phyloP scores from a whole-genome alignment of 2,888 invertebrate species.

The Julus scandinavius region DNA sequence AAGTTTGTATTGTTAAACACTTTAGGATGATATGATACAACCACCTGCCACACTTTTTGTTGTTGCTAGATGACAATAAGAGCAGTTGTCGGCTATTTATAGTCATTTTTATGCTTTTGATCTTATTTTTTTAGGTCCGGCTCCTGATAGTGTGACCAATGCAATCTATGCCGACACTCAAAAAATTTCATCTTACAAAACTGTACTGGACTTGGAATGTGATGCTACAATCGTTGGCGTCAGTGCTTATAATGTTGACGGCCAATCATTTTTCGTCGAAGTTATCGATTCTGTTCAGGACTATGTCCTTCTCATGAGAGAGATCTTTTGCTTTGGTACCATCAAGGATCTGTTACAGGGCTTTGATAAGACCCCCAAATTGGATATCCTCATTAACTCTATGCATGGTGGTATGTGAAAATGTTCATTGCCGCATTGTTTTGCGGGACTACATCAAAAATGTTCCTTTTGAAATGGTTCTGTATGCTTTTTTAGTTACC shows the following conservation, averaged over 20 bases:
- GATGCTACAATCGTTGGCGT: conserved; percentile 80
- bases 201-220: conserved; percentile 80
- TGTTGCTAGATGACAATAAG: background rate
- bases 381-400: conserved; percentile 89
- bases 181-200: conserved; percentile 81
- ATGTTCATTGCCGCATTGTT: background rate
- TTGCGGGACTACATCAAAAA: too few relatives aligned
- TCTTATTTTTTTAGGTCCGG: conserved; percentile 74
- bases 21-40: background rate
- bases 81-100: conserved; percentile 9
- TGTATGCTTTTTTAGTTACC: conserved; percentile 75
- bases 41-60: background rate
- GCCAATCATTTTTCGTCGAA: conserved; percentile 80
- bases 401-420: conserved; percentile 84
- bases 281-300: conserved; percentile 91
- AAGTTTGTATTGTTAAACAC: conserved; percentile 49
- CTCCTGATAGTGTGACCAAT: conserved; percentile 90
- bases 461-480: background rate
- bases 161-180: conserved; percentile 85
- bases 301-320: conserved; percentile 91
- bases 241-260: conserved; percentile 76
- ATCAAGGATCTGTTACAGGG: conserved; percentile 80
- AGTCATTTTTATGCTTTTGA: background rate
- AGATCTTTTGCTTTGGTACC: conserved; percentile 92
- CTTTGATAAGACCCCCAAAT: conserved; percentile 72